Base-by-base conservation (phyloP, 1,140 invertebrate species). In the Lepeophtheirus salmonis region DNA sequence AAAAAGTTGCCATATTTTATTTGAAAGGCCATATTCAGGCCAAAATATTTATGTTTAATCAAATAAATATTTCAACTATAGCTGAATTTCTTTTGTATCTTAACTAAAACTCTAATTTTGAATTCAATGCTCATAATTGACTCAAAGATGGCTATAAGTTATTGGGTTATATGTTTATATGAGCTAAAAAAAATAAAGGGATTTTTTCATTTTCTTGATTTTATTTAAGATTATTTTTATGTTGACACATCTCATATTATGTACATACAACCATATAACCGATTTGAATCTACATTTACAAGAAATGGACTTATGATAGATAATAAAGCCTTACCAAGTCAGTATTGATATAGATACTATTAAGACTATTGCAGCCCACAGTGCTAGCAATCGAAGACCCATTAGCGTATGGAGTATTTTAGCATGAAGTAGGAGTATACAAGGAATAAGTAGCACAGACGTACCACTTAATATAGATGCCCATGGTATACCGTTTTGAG, bases 261-360 rank as follows among this genome's bases (percentile, higher is more conserved):
- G 3, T 3, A 1, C 2, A 14, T 3, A 14, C 16, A 20, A 2
- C 23, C 14, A 54, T 3, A 54, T n/a, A 2, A 2, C 17, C 16
- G 18, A 14, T 17, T 54, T 18, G 16, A 14, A 2, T 54, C 17
- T 14, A n/a, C 16, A 18, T 17, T 16, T 18, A 22, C 17, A 12
- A 52, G 18, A 12, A 18, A 12, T 12, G 13, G 10, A 52, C 52
- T 20, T 54, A 3, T 3, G 21, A 14, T 16, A n/a, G n/a, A n/a
- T n/a, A n/a, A n/a, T n/a, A n/a, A n/a, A n/a, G n/a, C 14, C 55
- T 57, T 57, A 57, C 55, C 55, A 57, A 17, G 26, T 41, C 4
- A 57, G 26, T 24, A 57, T 17, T 24, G 55, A 57, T 41, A 25
- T 26, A 26, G 13, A 25, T 3, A 41, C 10, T 3, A 57, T 41